Base-by-base conservation (phyloP, 1,140 invertebrate species). In the Brachionus asplanchnoidis region DNA sequence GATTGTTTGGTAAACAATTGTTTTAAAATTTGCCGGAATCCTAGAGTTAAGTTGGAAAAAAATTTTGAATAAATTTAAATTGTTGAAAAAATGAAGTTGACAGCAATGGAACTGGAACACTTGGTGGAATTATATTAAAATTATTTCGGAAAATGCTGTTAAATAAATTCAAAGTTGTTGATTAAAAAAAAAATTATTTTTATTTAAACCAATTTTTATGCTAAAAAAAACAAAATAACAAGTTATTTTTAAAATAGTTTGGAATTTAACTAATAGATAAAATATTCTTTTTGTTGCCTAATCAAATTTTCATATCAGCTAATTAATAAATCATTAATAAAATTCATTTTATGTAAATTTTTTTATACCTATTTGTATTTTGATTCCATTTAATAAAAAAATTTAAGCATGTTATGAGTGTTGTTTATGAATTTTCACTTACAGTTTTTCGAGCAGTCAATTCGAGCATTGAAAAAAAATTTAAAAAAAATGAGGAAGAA, bases 1-100 rank as follows among this genome's bases (percentile, higher is more conserved):
- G 12, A 65, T 36, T 65, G 79, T 82, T 82, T 46, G n/a, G 44
- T 44, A 68, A 40, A 82, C 79, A 60, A 82, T 60, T 12, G 11
- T 65, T 42, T 68, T 60, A 36, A 65, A 82, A 23, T 65, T 68
- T 26, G 36, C 20, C 14, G 79, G 79, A 28, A 82, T 65, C 36
- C 79, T 82, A 8, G 3, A 42, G 14, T 46, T 78, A 7, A 42
- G 2, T 78, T 23, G 0, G 3, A 12, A 44, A 23, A 42, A n/a
- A 50, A 36, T 36, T 32, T 36, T 36, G 32, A 36, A 36, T 6
- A 36, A 36, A 36, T 6, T 6, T 36, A 36, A 36, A 7, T 36
- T 36, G 32, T 0, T 36, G 5, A 36, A 7, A 36, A 1, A 36
- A 7, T 7, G 32, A 36, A 36, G 32, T 7, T 36, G 32, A 36